Percentiles rank a stretch among this genome's conserved stretches.
These are phyloP conservation scores for Meloidogyne hapla DNA, from an alignment of 1,140 invertebrate species.

Conservation along the genomic window DNA sequence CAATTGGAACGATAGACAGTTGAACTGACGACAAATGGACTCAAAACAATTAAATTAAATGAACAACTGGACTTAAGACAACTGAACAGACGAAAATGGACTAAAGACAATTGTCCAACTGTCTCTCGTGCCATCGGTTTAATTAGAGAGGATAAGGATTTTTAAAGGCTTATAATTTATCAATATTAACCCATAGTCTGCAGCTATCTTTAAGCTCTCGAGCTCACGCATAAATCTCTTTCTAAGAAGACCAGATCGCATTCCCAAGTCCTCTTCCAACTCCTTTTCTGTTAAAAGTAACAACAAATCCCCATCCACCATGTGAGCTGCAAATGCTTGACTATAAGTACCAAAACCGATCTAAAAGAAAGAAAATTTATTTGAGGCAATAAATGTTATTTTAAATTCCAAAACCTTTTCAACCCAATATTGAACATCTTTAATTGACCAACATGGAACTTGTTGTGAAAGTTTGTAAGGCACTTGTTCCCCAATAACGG, in stretches of 20 bases:
- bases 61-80: too few relatives aligned
- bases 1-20: too few relatives aligned
- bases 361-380: constrained; percentile 65
- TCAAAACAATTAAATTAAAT: too few relatives aligned
- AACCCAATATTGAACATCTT: constrained; percentile 95
- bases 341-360: constrained; percentile 86
- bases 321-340: constrained; percentile 80
- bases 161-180: too few relatives aligned
- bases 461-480: constrained; percentile 91
- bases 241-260: constrained; percentile 86
- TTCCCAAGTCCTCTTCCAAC: constrained; percentile 84
- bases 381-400: background rate
- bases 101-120: too few relatives aligned
- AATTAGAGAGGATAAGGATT: too few relatives aligned
- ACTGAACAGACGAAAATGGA: too few relatives aligned
- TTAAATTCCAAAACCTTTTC: constrained; percentile 71
- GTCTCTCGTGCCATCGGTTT: too few relatives aligned
- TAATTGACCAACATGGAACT: constrained; percentile 85
- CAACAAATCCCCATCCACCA: constrained; percentile 95
- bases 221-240: constrained; percentile 90
- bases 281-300: constrained; percentile 88
- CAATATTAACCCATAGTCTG: constrained; percentile 74
- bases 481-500: constrained; percentile 90
- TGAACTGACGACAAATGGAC: too few relatives aligned
- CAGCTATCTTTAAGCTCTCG: constrained; percentile 82